Evolutionary conservation across 2,113 vertebrate species (phyloP).

Genomic region (Vombatus ursinus): DNA sequence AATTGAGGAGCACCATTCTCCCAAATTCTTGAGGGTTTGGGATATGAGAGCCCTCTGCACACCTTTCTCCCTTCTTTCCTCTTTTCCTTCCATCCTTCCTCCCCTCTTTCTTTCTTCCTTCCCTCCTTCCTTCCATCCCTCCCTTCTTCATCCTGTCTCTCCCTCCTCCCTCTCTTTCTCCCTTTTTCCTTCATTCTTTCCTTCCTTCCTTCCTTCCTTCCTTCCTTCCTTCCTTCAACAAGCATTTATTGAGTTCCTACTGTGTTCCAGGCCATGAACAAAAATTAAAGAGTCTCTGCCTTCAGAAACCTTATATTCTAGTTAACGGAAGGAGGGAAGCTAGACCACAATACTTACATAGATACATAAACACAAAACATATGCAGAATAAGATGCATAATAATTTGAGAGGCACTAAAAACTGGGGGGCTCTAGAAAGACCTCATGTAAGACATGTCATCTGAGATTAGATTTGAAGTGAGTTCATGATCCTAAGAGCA

Average conservation of each 20-base stretch:
- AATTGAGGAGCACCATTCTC: background rate
- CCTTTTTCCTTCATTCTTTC: background rate
- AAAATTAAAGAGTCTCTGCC: background rate
- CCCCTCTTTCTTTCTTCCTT: too few relatives aligned
- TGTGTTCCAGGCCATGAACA: background rate
- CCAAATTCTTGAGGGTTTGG: background rate
- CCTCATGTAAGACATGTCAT: background rate
- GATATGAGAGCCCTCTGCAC: background rate
- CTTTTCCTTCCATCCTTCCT: too few relatives aligned
- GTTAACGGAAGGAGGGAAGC: background rate
- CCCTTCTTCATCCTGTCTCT: too few relatives aligned
- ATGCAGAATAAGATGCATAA: background rate
- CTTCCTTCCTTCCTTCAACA: background rate
- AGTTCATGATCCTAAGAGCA: background rate
- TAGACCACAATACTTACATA: background rate
- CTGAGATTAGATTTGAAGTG: background rate
- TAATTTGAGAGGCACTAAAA: background rate
- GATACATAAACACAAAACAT: background rate
- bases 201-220: background rate
- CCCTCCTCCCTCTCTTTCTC: background rate
- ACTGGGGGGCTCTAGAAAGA: background rate
- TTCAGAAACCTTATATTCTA: background rate
- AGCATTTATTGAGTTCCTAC: background rate
- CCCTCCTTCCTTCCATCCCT: too few relatives aligned
- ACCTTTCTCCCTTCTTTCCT: background rate